These are phyloP conservation scores for Mnemiopsis leidyi DNA, from an alignment of 37 sponge, comb jelly and placozoan genomes.

Conservation along the genomic window DNA sequence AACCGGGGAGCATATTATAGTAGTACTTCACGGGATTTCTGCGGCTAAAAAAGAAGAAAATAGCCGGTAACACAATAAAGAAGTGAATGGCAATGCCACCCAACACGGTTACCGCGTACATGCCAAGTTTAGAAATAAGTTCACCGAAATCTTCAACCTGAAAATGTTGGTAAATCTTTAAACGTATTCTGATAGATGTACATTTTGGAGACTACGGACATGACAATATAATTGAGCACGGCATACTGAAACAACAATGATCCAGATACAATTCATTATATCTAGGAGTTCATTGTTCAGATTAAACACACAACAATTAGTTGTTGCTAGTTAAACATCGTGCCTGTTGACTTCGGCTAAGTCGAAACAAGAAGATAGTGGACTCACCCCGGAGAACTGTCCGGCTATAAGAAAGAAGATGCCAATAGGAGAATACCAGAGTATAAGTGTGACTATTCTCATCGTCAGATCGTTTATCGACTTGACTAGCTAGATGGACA, in stretches of 20 bases:
- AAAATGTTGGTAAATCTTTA: not conserved
- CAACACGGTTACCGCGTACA: conserved; percentile 80
- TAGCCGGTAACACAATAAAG: conserved; percentile 78
- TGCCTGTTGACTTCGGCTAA: too few species aligned
- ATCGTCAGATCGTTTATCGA: conserved; percentile 81
- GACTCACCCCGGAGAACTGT: conserved; percentile 73
- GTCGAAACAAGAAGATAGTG: too few species aligned
- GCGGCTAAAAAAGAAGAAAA: conserved; percentile 78
- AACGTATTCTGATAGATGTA: too few species aligned
- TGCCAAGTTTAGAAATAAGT: conserved; percentile 75
- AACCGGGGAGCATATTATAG: conserved; percentile 54
- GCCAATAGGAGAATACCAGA: conserved; percentile 97
- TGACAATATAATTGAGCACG: too few species aligned
- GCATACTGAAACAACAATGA: too few species aligned
- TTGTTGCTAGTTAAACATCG: too few species aligned
- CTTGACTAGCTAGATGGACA: conserved; percentile 61
- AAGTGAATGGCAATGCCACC: conserved; percentile 85
- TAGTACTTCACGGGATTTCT: conserved; percentile 79
- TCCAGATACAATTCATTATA: too few species aligned
- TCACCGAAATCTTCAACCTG: conserved; percentile 70
- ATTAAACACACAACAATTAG: too few species aligned
- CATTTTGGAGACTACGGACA: too few species aligned
- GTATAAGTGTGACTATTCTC: conserved; percentile 77
- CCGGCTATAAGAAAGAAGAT: conserved; percentile 91
- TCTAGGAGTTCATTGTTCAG: too few species aligned